Evolutionary conservation across 1,140 invertebrate species (phyloP).

Genomic region (Drosophila oshimai): DNA sequence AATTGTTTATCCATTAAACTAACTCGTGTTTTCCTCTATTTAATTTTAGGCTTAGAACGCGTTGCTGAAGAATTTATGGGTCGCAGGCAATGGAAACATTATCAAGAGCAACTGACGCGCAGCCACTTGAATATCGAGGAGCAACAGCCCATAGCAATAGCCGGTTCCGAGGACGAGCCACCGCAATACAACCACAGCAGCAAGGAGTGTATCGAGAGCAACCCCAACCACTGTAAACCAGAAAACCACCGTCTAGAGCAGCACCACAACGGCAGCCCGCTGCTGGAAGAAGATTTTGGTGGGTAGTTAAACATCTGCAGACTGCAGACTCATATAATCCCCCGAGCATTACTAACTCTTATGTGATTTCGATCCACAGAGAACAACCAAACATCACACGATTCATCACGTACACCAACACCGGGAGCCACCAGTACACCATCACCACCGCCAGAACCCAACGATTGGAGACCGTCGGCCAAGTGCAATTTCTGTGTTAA

Average conservation of each 20-base stretch:
- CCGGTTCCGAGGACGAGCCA: constrained; percentile 45
- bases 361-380: not conserved
- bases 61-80: constrained; percentile 98
- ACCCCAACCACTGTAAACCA: constrained; percentile 45
- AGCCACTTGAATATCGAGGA: constrained; percentile 75
- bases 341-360: no score
- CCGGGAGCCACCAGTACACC: constrained; percentile 40
- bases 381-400: constrained; percentile 70
- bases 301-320: not conserved
- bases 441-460: constrained; percentile 83
- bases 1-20: not conserved
- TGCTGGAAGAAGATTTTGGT: constrained; percentile 63
- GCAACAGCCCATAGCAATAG: constrained; percentile 71
- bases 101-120: constrained; percentile 89
- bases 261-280: constrained; percentile 37
- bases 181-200: constrained; percentile 33
- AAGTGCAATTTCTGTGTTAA: constrained; percentile 94
- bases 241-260: constrained; percentile 65
- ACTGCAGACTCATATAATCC: no score
- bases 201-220: constrained; percentile 23
- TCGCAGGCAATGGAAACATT: constrained; percentile 95
- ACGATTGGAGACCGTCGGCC: constrained; percentile 92
- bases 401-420: constrained; percentile 60
- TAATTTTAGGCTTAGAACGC: constrained; percentile 93
- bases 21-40: not conserved